These are phyloP conservation scores for Tichodroma muraria DNA, from an alignment of 2,113 vertebrate species.

Conservation along the genomic window DNA sequence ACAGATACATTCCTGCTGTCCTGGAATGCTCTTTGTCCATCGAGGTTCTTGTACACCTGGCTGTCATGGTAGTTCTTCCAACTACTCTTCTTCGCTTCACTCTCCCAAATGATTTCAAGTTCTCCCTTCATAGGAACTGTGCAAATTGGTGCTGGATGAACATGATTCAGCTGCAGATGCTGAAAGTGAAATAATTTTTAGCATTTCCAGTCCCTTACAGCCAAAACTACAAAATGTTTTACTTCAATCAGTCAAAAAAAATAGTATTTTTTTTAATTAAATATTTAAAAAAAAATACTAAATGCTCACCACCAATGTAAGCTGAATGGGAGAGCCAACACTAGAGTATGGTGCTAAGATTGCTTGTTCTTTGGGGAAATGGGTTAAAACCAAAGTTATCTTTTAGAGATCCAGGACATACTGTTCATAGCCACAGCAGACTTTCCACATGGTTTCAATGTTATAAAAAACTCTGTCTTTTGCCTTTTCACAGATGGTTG, in stretches of 20 bases:
- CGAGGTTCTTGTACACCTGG: accelerated
- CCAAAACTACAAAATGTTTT: not conserved
- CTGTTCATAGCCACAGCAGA: not conserved
- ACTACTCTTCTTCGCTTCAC: no score
- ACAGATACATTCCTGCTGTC: not conserved
- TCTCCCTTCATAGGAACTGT: not conserved
- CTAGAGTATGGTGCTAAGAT: not conserved
- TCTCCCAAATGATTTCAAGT: not conserved
- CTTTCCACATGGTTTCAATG: not conserved
- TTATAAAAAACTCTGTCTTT: not conserved
- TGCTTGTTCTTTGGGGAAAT: not conserved
- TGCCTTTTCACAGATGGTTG: not conserved
- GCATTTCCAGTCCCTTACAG: not conserved
- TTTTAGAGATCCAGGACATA: not conserved
- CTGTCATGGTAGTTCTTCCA: not conserved
- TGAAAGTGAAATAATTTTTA: not conserved
- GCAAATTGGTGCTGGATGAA: not conserved
- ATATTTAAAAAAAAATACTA: no score
- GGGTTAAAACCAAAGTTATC: not conserved
- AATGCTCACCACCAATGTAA: not conserved
- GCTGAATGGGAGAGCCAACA: not conserved
- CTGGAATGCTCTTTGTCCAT: not conserved
- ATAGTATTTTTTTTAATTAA: no score
- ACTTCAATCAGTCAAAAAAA: not conserved
- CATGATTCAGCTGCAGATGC: not conserved